Base-by-base conservation (phyloP, 2,113 vertebrate species). In the Coracopsis vasa region DNA sequence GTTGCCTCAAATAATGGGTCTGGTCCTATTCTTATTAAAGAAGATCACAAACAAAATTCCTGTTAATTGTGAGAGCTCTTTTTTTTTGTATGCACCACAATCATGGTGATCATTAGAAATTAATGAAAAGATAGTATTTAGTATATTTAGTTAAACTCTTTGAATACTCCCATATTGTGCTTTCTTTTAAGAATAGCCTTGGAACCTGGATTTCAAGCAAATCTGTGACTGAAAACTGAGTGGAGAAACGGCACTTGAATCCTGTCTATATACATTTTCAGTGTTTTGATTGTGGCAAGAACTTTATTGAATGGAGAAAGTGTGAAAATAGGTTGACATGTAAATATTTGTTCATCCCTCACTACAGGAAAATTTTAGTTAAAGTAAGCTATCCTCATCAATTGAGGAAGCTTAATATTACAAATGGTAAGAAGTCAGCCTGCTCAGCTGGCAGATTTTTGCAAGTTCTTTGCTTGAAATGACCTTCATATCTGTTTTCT, bases 401-500 rank as follows among this genome's bases (percentile, higher is more conserved):
- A 3, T 5, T 58, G 28, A 87, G 23, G 17, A 72, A 45, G 11
- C 17, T 90, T 89, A 78, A 37, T 78, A 83, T 86, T 42, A 66
- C 56, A 10, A 56, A 39, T 66, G 93, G 50, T 35, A 90, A 66
- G 39, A 82, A 92, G 41, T 25, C 25, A 66, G 7, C 11, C 67
- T 86, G 28, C 67, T 94, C 92, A 73, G 27, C 39, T 94, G 64
- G 28, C 21, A 71, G 48, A 61, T 45, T 92, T 95, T 95, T 80
- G 14, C 17, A 93, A 81, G 6, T 69, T 80, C 47, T 86, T 35
- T 79, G 21, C 65, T 96, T 86, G 64, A 80, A 86, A 91, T 67
- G 81, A 82, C 72, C 92, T 97, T 94, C n/a, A 45, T 84, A 42
- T 53, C 79, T 95, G 39, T n/a, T 94, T 96, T 84, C 7, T 62